Evolutionary conservation across 2,113 vertebrate genomes (phyloP).

Genomic region (Limanda limanda): DNA sequence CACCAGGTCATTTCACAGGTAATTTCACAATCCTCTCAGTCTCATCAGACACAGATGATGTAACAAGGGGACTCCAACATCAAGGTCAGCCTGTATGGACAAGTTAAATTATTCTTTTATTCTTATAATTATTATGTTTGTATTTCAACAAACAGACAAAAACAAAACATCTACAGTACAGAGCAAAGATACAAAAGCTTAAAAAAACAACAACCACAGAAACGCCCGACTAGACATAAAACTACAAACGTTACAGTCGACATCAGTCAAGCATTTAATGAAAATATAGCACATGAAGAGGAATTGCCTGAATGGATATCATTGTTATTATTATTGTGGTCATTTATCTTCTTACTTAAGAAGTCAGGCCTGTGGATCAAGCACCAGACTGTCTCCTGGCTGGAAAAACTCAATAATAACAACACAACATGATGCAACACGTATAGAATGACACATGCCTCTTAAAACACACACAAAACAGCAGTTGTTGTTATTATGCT

Average conservation of each 20-base stretch:
- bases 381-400: not conserved
- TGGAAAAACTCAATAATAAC: not conserved
- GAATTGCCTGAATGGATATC: no score
- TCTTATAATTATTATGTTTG: no score
- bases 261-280: no score
- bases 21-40: not conserved
- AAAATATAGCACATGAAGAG: no score
- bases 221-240: no score
- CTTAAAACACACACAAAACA: not conserved
- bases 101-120: no score
- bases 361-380: not conserved
- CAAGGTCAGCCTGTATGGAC: not conserved
- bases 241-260: no score
- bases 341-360: not conserved
- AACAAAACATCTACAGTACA: no score
- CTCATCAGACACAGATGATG: no score
- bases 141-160: no score
- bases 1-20: not conserved
- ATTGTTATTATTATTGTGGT: not conserved
- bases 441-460: not conserved
- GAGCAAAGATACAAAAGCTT: no score
- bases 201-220: no score
- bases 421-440: not conserved
- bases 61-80: not conserved
- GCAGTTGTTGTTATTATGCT: slow-evolving; percentile 17